Evolutionary conservation across 2,113 vertebrate species (phyloP).

Genomic region (Laterallus jamaicensis): DNA sequence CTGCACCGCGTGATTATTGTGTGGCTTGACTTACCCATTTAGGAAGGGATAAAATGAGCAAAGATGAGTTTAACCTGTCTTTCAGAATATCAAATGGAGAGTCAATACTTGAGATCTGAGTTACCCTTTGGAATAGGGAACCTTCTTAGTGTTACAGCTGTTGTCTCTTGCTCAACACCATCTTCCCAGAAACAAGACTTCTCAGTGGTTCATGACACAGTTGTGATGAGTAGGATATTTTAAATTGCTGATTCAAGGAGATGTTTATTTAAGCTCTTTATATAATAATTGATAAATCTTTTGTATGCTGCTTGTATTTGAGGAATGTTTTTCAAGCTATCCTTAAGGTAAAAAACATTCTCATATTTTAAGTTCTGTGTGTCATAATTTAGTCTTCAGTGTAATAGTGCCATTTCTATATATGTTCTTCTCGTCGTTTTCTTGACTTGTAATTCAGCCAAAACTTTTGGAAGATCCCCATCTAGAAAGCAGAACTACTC

Average conservation of each 20-base stretch:
- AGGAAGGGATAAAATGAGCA: background rate
- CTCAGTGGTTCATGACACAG: background rate
- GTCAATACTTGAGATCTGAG: background rate
- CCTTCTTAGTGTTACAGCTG: background rate
- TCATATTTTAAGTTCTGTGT: background rate
- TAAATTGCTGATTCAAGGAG: background rate
- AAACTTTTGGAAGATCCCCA: constrained; percentile 78
- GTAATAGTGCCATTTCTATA: background rate
- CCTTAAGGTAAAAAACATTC: background rate
- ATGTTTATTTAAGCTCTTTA: background rate
- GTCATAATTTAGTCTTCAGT: background rate
- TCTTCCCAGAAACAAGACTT: background rate
- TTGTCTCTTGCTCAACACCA: background rate
- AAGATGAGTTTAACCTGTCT: background rate
- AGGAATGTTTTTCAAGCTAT: background rate
- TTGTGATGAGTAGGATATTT: background rate
- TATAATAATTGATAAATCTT: background rate
- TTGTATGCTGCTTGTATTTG: background rate
- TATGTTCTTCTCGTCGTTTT: constrained; percentile 56
- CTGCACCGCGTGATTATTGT: background rate
- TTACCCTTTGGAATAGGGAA: background rate
- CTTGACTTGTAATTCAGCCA: constrained; percentile 84
- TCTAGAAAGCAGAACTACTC: constrained; percentile 79
- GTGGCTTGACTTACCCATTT: background rate
- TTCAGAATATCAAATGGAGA: background rate